Evolutionary conservation across 2,888 invertebrate genomes (phyloP).

Genomic region (Drosophila setosimentum): DNA sequence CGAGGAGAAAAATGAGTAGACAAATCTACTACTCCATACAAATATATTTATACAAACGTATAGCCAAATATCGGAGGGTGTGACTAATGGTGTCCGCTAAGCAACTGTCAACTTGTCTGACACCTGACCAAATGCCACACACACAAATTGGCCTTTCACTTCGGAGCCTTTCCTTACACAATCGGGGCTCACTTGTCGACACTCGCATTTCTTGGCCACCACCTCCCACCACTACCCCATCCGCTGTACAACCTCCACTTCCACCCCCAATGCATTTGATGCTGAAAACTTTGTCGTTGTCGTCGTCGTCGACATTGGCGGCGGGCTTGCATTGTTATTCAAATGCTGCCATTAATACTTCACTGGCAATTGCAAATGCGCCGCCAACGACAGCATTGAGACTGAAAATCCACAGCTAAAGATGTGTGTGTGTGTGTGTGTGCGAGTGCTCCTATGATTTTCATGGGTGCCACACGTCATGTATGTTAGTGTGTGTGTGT

Average conservation of each 20-base stretch:
- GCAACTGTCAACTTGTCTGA: slow-evolving; percentile 6
- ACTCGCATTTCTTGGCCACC: slow-evolving; percentile 1
- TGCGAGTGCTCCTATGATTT: slow-evolving; percentile 16
- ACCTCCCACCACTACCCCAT: too few relatives aligned
- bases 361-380: slow-evolving; percentile 72
- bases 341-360: slow-evolving; percentile 79
- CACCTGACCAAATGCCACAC: slow-evolving; percentile 52
- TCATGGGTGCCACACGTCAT: slow-evolving; percentile 26
- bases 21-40: neutral
- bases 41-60: neutral
- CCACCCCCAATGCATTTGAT: neutral
- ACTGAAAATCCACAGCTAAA: slow-evolving; percentile 15
- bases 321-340: slow-evolving; percentile 69
- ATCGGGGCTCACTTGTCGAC: slow-evolving; percentile 41
- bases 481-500: slow-evolving; percentile 16
- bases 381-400: slow-evolving; percentile 21
- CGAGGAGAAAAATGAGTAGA: too few relatives aligned
- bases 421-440: neutral
- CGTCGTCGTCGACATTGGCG: slow-evolving; percentile 21
- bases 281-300: slow-evolving; percentile 41
- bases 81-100: slow-evolving; percentile 19
- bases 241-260: too few relatives aligned
- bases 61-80: neutral
- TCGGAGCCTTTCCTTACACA: slow-evolving; percentile 1
- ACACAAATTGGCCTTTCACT: slow-evolving; percentile 54